Conservation (phyloP, 2,888 invertebrate species). For the Lasioglossum marginatum region DNA sequence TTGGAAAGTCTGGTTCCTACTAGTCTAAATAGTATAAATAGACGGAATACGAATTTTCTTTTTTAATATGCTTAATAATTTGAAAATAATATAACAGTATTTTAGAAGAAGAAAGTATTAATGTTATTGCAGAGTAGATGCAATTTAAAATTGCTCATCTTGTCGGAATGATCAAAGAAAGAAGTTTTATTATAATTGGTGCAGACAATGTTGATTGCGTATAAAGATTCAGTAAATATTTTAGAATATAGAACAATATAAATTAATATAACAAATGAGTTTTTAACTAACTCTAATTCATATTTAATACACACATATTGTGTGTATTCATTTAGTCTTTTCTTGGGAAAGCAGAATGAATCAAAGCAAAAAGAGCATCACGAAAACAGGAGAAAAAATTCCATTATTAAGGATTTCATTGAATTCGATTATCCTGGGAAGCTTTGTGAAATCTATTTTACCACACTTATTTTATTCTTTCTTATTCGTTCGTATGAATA, state of each 20-base stretch:
- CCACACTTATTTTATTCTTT: background rate
- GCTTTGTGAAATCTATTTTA: background rate
- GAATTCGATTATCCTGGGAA: background rate
- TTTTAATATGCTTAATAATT: too few relatives aligned
- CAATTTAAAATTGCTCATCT: too few relatives aligned
- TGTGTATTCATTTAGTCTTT: background rate
- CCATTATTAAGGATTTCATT: background rate
- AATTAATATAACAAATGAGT: background rate
- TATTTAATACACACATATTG: too few relatives aligned
- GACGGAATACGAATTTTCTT: too few relatives aligned
- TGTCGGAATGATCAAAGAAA: too few relatives aligned
- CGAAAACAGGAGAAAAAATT: background rate
- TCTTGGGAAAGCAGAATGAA: background rate
- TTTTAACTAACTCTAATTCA: background rate
- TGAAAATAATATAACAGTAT: too few relatives aligned
- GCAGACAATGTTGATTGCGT: too few relatives aligned
- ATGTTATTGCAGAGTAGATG: too few relatives aligned
- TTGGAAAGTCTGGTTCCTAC: too few relatives aligned
- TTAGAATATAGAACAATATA: background rate
- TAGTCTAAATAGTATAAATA: too few relatives aligned
- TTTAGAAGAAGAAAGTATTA: too few relatives aligned
- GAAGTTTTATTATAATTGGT: too few relatives aligned
- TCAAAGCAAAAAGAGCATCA: background rate
- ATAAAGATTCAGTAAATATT: background rate
- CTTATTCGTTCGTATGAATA: background rate